Conservation (phyloP, 2,113 vertebrate genomes). For the Chloropsis cyanopogon region DNA sequence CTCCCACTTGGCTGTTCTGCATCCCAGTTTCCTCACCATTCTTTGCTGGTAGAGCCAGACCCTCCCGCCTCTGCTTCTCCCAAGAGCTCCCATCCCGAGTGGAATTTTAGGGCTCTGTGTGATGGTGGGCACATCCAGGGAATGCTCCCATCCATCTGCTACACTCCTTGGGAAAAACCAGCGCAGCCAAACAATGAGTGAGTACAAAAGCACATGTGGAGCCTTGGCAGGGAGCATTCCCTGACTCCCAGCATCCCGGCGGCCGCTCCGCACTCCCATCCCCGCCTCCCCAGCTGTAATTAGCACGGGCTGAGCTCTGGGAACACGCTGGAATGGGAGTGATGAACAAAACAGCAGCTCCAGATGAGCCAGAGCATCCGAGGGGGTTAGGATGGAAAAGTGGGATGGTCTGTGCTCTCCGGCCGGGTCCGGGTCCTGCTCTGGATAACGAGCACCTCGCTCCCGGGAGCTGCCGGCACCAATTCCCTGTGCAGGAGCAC, state of each 20-base stretch:
- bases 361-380: constrained; percentile 27
- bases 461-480: background rate
- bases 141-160: constrained; percentile 22
- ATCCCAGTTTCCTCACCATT: background rate
- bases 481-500: background rate
- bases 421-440: background rate
- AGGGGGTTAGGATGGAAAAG: background rate
- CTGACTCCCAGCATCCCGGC: constrained; percentile 51
- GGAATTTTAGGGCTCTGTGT: background rate
- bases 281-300: constrained; percentile 48
- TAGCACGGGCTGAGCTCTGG: constrained; percentile 53
- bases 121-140: background rate
- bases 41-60: background rate
- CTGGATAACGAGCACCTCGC: background rate
- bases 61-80: background rate
- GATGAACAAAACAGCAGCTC: constrained; percentile 66
- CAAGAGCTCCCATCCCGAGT: background rate
- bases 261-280: background rate
- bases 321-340: constrained; percentile 6
- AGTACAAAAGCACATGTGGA: constrained; percentile 63
- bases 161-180: constrained; percentile 17
- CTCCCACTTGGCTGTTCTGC: background rate
- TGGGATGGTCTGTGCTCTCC: background rate
- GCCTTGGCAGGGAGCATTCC: constrained; percentile 43
- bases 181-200: constrained; percentile 13